These are phyloP conservation scores for Papio anubis DNA, from an alignment of 2,113 vertebrate genomes.

Conservation along the genomic window DNA sequence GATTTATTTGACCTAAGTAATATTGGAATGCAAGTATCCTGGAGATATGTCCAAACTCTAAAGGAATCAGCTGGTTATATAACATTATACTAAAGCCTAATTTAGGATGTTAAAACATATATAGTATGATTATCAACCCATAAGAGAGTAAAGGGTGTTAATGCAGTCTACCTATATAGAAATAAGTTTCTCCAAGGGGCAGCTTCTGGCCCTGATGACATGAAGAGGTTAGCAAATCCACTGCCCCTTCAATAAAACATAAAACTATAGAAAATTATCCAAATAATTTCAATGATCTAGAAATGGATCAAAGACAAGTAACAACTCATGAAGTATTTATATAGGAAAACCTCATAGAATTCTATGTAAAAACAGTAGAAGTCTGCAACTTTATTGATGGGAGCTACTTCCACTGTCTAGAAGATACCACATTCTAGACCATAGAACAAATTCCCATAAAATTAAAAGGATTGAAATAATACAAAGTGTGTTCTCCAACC, in stretches of 20 bases:
- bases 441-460: neutral
- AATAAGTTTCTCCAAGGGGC: neutral
- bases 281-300: neutral
- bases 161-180: neutral
- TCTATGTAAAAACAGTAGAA: neutral
- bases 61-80: neutral
- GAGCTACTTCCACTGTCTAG: neutral
- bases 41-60: neutral
- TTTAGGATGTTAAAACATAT: neutral
- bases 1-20: neutral
- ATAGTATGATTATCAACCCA: neutral
- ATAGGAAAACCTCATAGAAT: neutral
- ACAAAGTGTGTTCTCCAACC: neutral
- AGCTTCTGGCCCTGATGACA: neutral
- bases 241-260: neutral
- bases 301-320: neutral
- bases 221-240: neutral
- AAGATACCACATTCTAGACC: neutral
- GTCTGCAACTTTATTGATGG: neutral
- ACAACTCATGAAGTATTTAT: neutral
- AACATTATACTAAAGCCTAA: neutral
- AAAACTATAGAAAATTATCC: neutral
- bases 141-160: neutral
- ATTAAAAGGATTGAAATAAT: neutral
- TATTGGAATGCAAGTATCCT: neutral